Percentiles rank a stretch among this genome's conserved stretches.
These are phyloP conservation scores for Luffia ferchaultella DNA, from an alignment of 2,888 invertebrate species.

Conservation along the genomic window DNA sequence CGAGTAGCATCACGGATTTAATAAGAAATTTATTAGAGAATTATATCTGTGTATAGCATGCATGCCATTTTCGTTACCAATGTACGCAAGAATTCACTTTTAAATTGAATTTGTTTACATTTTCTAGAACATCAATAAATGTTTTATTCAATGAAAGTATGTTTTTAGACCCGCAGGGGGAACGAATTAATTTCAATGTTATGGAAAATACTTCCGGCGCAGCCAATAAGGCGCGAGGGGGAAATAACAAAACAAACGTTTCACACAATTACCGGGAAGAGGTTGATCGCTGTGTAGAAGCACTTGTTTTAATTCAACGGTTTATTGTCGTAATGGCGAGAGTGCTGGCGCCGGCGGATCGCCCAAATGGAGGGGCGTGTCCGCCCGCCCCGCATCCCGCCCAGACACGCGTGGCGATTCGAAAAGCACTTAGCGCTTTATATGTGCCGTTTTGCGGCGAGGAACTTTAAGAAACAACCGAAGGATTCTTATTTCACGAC, in stretches of 20 bases:
- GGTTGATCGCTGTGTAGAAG: neutral
- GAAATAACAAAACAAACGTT: neutral
- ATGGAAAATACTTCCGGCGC: neutral
- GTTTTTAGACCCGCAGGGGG: neutral
- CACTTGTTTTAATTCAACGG: neutral
- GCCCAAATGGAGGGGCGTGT: neutral
- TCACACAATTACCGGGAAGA: neutral
- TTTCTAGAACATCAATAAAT: neutral
- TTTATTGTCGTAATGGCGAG: neutral
- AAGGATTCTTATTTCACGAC: neutral
- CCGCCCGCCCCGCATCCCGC: neutral
- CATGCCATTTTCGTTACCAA: too few species aligned
- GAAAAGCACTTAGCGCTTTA: conserved; percentile 33
- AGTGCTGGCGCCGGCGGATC: neutral
- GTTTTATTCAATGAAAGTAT: neutral
- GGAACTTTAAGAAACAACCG: neutral
- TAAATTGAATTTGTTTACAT: neutral
- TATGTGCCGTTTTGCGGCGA: conserved; percentile 25
- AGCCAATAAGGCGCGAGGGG: neutral
- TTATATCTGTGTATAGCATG: too few species aligned
- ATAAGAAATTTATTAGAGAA: too few species aligned
- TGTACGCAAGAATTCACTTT: too few species aligned
- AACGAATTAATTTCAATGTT: neutral
- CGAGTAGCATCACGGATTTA: too few species aligned
- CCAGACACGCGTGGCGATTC: conserved; percentile 18